phyloP scores from a whole-genome alignment of 2,797 vertebrate species.

The Ptychadena robeensis region DNA sequence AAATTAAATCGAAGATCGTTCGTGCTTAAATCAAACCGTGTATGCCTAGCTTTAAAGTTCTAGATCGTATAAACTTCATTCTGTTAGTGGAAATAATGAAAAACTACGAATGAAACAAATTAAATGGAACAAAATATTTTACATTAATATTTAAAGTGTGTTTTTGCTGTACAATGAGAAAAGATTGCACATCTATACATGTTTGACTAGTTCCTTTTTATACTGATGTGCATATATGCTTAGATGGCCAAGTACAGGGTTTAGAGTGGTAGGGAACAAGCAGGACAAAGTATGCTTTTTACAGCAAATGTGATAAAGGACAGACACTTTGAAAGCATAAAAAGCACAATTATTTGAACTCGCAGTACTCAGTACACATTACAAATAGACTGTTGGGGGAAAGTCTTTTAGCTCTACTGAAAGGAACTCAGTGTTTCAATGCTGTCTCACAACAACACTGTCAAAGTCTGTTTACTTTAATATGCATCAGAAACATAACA shows the following conservation, averaged over 20 bases:
- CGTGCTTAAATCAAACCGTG: no score
- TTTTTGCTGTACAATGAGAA: background rate
- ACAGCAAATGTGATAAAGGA: background rate
- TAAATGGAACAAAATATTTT: background rate
- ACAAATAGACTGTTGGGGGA: background rate
- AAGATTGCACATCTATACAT: background rate
- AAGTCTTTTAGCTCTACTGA: background rate
- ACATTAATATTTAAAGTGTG: background rate
- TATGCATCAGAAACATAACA: background rate
- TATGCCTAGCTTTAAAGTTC: no score
- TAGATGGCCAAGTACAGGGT: background rate
- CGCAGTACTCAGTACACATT: background rate
- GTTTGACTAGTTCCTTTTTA: background rate
- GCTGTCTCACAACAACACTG: background rate
- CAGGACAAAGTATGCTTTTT: background rate
- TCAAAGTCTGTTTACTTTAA: background rate
- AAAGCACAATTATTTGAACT: slow-evolving; percentile 5
- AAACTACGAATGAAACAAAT: background rate
- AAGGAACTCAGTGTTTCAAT: background rate
- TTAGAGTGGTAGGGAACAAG: background rate
- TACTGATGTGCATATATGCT: background rate
- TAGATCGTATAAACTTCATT: background rate
- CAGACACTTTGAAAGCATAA: background rate
- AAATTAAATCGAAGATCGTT: no score
- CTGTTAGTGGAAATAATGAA: background rate